Evolutionary conservation across 1,140 invertebrate species (phyloP), one percentile per base, ranked within the genome.

Genomic region (Brachionus asplanchnoidis): DNA sequence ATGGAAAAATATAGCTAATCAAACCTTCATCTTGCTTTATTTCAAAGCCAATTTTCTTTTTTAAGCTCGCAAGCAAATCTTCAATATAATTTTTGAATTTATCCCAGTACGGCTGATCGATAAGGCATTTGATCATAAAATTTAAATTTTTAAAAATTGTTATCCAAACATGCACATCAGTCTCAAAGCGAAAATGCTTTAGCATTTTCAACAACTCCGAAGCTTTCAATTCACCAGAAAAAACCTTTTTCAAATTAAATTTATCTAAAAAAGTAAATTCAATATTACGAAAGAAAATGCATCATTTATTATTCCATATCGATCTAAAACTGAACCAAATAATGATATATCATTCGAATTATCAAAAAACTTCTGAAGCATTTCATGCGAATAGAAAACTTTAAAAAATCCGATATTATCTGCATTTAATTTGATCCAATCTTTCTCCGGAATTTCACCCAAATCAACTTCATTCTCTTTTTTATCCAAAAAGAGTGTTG

Each of bases 121-220:
- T 23, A 26, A 77, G 1, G 26, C 73, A 77, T 50, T 77, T 77
- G 0, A 46, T 28, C 20, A 77, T 26, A 11, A 50, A 20, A 28
- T 77, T 44, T 50, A 77, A 20, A 50, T 77, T 77, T 53, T 77
- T 77, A 32, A 77, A 77, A 26, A 77, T 77, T 50, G 44, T 77
- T 46, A 77, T 77, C 73, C 73, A 77, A 23, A 77, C 73, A 50
- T 77, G 44, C 12, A 26, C 14, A 50, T 77, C 42, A 14, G 2
- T 77, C 53, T 77, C 73, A 50, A 20, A 50, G 42, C 26, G 26
- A 50, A 77, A 77, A 11, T 46, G n/a, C 1, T 53, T 14, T 1
- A 77, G n/a, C 11, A 77, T 26, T 50, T 96, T 77, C 11, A 84
- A 17, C 23, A 68, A 56, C 28, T 84, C 68, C 12, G 20, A 44